Percentiles rank a stretch among this genome's conserved stretches.
These are phyloP conservation scores for Malacoraja senta DNA, from an alignment of 2,797 vertebrate species.

Conservation along the genomic window DNA sequence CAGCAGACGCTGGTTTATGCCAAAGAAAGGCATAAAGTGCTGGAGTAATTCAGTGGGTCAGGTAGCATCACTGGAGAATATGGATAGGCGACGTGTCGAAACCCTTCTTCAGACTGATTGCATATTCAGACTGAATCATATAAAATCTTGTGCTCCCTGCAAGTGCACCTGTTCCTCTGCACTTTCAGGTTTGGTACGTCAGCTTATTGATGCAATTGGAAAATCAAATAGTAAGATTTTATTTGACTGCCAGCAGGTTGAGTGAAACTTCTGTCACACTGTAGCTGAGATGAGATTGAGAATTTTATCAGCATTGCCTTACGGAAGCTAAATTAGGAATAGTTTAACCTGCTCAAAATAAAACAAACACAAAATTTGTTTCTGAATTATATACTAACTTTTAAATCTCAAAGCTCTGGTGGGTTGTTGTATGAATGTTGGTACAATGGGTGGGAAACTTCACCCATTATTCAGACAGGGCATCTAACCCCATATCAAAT, in stretches of 20 bases:
- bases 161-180: background rate
- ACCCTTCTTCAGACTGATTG: too few species aligned
- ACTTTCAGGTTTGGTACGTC: background rate
- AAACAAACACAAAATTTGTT: background rate
- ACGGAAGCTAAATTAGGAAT: background rate
- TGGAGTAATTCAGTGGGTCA: too few species aligned
- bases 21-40: too few species aligned
- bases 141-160: background rate
- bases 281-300: background rate
- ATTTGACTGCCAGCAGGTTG: background rate
- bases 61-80: too few species aligned
- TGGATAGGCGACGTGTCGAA: too few species aligned
- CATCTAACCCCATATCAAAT: background rate
- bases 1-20: too few species aligned
- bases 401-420: background rate
- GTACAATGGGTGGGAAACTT: background rate
- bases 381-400: background rate
- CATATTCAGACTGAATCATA: background rate
- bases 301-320: background rate
- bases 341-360: background rate
- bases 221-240: background rate
- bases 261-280: background rate
- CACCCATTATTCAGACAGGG: background rate
- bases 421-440: background rate
- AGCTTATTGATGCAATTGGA: background rate